Percentiles rank a stretch among this genome's conserved stretches.
phyloP scores from a whole-genome alignment of 1,140 invertebrate genomes.

The Maconellicoccus hirsutus region DNA sequence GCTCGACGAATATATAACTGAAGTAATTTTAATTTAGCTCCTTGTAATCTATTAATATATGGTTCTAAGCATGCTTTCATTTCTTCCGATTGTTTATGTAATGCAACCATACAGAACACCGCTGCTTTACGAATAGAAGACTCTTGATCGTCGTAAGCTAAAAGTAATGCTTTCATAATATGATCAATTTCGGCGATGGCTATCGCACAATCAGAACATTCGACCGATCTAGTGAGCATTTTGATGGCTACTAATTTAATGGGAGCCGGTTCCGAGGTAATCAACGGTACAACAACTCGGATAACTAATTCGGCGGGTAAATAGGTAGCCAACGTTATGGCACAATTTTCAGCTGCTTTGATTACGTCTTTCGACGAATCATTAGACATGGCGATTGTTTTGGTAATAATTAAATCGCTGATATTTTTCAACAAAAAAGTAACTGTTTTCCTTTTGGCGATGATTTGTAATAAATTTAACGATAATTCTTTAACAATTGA shows the following conservation, averaged over 20 bases:
- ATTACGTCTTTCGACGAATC: constrained; percentile 60
- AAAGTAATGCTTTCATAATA: constrained; percentile 77
- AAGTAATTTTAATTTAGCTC: constrained; percentile 69
- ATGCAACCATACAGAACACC: constrained; percentile 89
- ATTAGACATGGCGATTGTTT: constrained; percentile 73
- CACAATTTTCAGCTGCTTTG: constrained; percentile 34
- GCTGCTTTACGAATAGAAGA: constrained; percentile 84
- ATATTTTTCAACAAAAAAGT: constrained; percentile 44
- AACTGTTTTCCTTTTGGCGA: background rate
- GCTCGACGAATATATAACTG: constrained; percentile 60
- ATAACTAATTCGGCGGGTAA: constrained; percentile 40
- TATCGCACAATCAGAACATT: constrained; percentile 44
- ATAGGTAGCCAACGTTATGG: constrained; percentile 27
- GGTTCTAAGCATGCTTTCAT: constrained; percentile 54
- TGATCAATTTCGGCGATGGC: constrained; percentile 60
- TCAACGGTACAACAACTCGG: constrained; percentile 58
- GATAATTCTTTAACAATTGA: background rate
- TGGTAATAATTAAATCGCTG: constrained; percentile 75
- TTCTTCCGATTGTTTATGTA: constrained; percentile 76
- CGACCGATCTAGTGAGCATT: constrained; percentile 66
- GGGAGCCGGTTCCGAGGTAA: constrained; percentile 72
- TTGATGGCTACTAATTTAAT: constrained; percentile 84
- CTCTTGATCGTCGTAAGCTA: constrained; percentile 76
- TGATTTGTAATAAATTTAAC: background rate
- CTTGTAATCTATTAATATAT: constrained; percentile 61